A percentile compares a stretch with the other conserved stretches of the same genome.
Conservation (phyloP, 1,140 invertebrate species). For the Macrostomum lignano region DNA sequence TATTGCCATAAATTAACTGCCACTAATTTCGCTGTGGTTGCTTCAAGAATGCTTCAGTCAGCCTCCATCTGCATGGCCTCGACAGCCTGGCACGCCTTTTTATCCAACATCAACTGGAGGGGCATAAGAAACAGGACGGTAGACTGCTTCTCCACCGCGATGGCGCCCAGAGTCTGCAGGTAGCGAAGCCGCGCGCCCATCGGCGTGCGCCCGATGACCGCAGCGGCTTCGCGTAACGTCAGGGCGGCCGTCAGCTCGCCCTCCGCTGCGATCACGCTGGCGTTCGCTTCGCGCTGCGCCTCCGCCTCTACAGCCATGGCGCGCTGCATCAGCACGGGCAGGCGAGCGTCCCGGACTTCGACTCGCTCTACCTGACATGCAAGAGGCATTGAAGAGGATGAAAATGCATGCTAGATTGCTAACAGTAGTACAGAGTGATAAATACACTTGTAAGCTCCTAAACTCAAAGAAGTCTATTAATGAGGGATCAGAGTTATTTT, state of each 20-base stretch:
- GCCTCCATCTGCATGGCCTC: too few relatives aligned
- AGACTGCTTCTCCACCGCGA: conserved; percentile 75
- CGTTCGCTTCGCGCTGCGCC: conserved; percentile 7
- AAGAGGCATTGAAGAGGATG: too few relatives aligned
- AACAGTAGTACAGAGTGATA: too few relatives aligned
- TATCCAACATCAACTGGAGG: conserved; percentile 54
- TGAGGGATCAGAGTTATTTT: too few relatives aligned
- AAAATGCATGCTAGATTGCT: too few relatives aligned
- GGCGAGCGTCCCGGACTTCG: conserved; percentile 8
- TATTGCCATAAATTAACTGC: too few relatives aligned
- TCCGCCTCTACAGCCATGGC: conserved; percentile 9
- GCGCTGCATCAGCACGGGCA: conserved; percentile 7
- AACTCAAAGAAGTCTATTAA: too few relatives aligned
- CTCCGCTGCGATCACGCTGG: conserved; percentile 7
- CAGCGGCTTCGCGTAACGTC: conserved; percentile 7
- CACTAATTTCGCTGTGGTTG: too few relatives aligned
- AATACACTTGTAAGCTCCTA: too few relatives aligned
- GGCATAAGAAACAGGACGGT: conserved; percentile 75
- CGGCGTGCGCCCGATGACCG: conserved; percentile 23
- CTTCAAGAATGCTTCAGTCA: too few relatives aligned
- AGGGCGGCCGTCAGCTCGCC: conserved; percentile 7
- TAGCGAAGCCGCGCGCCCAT: conserved; percentile 45
- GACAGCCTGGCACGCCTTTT: too few relatives aligned
- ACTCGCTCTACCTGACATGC: too few relatives aligned
- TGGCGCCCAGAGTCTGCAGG: conserved; percentile 54